Evolutionary conservation across 2,888 invertebrate species (phyloP).

Genomic region (Ennomos quercinarius): DNA sequence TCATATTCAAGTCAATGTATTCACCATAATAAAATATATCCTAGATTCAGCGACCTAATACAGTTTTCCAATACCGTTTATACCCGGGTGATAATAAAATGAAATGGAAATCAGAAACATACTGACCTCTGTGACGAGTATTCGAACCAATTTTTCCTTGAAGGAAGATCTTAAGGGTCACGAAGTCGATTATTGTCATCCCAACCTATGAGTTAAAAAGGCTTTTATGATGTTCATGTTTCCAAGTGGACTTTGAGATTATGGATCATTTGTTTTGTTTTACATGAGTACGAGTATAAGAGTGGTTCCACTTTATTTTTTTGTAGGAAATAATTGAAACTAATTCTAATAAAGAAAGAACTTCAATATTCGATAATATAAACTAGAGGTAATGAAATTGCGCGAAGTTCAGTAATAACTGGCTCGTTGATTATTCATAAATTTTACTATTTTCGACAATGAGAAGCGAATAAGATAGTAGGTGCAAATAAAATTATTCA

Average conservation of each 20-base stretch:
- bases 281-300: not conserved
- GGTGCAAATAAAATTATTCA: no score
- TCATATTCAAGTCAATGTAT: constrained; percentile 39
- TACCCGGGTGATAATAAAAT: constrained; percentile 59
- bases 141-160: constrained; percentile 58
- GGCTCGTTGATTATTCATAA: not conserved
- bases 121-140: constrained; percentile 61
- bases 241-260: constrained; percentile 6
- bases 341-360: no score
- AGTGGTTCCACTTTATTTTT: not conserved
- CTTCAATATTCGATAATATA: no score
- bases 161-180: constrained; percentile 46
- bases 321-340: not conserved
- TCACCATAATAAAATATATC: constrained; percentile 38
- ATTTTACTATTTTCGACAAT: not conserved
- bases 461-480: no score
- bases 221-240: constrained; percentile 11
- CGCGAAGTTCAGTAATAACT: no score
- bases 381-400: no score
- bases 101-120: constrained; percentile 66
- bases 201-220: constrained; percentile 27
- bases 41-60: constrained; percentile 48
- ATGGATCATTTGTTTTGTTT: constrained; percentile 15
- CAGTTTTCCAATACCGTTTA: constrained; percentile 56
- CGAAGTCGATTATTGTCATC: constrained; percentile 52